These are phyloP conservation scores for Takifugu rubripes DNA, from an alignment of 2,797 vertebrate genomes.

Conservation along the genomic window DNA sequence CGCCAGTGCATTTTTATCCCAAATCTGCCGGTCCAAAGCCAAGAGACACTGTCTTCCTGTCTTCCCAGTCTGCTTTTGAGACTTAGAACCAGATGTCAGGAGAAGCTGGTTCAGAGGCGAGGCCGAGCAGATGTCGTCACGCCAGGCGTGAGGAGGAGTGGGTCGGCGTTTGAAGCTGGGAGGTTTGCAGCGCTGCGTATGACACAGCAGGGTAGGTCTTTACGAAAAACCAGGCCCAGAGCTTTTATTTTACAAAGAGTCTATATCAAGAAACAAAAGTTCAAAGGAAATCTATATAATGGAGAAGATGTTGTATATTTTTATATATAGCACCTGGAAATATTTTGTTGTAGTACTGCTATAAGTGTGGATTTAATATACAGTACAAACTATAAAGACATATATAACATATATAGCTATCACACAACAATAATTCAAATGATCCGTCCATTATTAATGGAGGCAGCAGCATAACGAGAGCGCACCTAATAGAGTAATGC, in stretches of 20 bases:
- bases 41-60: conserved; percentile 55
- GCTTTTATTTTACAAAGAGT: conserved; percentile 72
- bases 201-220: conserved; percentile 40
- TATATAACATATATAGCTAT: conserved; percentile 32
- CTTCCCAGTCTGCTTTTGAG: conserved; percentile 47
- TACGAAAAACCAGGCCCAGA: conserved; percentile 37
- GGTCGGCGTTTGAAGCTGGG: conserved; percentile 34
- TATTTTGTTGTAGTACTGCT: conserved; percentile 77
- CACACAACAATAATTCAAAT: conserved; percentile 47
- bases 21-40: conserved; percentile 44
- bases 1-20: conserved; percentile 50
- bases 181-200: conserved; percentile 40
- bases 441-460: conserved; percentile 53
- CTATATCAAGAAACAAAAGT: conserved; percentile 64
- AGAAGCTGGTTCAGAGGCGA: conserved; percentile 34
- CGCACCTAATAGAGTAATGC: conserved; percentile 62
- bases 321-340: conserved; percentile 72
- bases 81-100: conserved; percentile 52
- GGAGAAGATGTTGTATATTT: conserved; percentile 77
- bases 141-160: conserved; percentile 29
- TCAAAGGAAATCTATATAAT: conserved; percentile 71
- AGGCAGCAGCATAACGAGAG: conserved; percentile 37
- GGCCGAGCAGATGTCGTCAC: conserved; percentile 39
- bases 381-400: conserved; percentile 56
- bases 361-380: conserved; percentile 67